Percentiles rank a stretch among this genome's conserved stretches.
phyloP scores from a whole-genome alignment of 1,140 invertebrate species.

The roundworm (Caenorhabditis elegans) region DNA sequence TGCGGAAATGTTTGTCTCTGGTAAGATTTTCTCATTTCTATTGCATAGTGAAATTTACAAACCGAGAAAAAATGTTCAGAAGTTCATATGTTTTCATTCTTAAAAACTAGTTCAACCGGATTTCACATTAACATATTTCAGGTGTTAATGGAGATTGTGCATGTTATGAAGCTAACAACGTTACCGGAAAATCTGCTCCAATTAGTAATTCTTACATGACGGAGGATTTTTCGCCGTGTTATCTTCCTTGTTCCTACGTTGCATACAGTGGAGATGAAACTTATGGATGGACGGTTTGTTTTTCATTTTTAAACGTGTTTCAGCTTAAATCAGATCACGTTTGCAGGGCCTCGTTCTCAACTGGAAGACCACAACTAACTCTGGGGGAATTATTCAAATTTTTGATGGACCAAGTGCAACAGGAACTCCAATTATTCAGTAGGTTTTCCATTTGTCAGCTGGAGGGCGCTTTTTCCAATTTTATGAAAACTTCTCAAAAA shows the following conservation, averaged over 20 bases:
- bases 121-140: too few relatives aligned
- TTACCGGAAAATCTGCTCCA: not conserved
- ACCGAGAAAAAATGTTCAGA: too few relatives aligned
- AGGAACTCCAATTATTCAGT: not conserved
- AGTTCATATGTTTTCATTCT: too few relatives aligned
- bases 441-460: too few relatives aligned
- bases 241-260: not conserved
- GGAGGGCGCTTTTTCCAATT: too few relatives aligned
- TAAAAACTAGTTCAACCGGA: too few relatives aligned
- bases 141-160: not conserved
- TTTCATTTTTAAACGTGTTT: not conserved
- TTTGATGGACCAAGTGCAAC: not conserved
- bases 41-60: too few relatives aligned
- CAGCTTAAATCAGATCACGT: not conserved
- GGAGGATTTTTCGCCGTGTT: not conserved
- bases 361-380: not conserved
- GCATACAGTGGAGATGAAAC: slow-evolving; percentile 4
- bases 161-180: not conserved
- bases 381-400: not conserved
- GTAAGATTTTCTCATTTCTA: too few relatives aligned
- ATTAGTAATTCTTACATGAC: not conserved
- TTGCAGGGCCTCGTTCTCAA: not conserved
- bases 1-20: too few relatives aligned
- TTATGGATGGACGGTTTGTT: not conserved
- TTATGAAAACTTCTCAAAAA: too few relatives aligned